These are phyloP conservation scores for Turritopsis rubra DNA, from an alignment of 30 jellyfish, hydroid and myxozoan species.

Conservation along the genomic window DNA sequence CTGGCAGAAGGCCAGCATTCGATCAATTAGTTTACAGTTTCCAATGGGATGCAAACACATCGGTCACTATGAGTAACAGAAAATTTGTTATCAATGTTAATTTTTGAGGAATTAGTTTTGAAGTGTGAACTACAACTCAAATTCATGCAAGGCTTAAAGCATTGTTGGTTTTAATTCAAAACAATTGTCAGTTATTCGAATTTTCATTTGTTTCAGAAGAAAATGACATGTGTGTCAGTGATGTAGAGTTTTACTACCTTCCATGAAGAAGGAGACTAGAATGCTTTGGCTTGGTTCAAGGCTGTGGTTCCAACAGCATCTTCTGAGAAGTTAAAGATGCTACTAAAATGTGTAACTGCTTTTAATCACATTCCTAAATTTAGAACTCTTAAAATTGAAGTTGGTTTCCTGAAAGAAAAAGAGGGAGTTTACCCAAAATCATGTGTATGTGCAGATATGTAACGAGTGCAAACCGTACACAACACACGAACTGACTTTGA, in stretches of 20 bases:
- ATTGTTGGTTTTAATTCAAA: not conserved
- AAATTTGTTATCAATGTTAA: not conserved
- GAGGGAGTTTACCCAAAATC: slow-evolving; percentile 1
- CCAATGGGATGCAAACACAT: not conserved
- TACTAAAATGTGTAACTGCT: not conserved
- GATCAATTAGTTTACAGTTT: slow-evolving; percentile 2
- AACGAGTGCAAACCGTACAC: not conserved
- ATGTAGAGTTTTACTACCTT: not conserved
- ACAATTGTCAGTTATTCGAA: not conserved
- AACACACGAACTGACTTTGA: not conserved
- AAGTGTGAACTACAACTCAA: not conserved
- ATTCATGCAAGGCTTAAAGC: not conserved
- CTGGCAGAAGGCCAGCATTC: not conserved
- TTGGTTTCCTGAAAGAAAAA: not conserved
- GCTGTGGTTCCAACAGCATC: not conserved
- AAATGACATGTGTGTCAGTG: not conserved
- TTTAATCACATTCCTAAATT: not conserved
- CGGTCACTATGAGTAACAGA: not conserved
- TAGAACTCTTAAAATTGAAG: not conserved
- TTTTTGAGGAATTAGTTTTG: not conserved
- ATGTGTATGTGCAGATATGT: not conserved
- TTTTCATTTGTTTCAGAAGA: slow-evolving; percentile 2
- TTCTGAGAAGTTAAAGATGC: not conserved
- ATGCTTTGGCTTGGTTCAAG: not conserved
- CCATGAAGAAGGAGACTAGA: not conserved